Evolutionary conservation across 2,797 vertebrate species (phyloP), one percentile per base, ranked within the genome.

Genomic region (Gastrophryne carolinensis): DNA sequence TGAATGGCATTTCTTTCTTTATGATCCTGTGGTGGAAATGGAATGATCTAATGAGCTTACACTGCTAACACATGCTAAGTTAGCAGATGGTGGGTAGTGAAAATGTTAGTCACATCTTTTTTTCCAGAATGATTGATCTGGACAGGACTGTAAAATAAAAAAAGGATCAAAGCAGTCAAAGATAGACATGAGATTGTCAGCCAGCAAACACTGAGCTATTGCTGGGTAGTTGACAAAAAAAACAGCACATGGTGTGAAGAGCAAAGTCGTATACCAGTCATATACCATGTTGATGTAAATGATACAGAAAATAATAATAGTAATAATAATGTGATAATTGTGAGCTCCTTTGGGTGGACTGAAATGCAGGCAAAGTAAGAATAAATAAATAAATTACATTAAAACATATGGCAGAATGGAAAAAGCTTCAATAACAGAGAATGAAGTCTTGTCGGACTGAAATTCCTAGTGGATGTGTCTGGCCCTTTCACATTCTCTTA

Each of bases 391-490:
- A 37, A 62, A 27, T 17, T 21, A 62, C 24, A 30, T 26, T 11
- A 4, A 30, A 15, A 54, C 29, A 34, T 21, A n/a, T 47, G 52
- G 27, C 34, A 23, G 53, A 27, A 41, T 13, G 60, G 26, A 35
- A 21, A 57, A 44, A 44, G 1, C 41, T 44, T 4, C 2, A 44
- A n/a, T 13, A 3, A 35, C 17, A 9, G n/a, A n/a, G n/a, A n/a
- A 30, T n/a, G n/a, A 12, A 56, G 81, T 75, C 80, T 81, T 75
- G n/a, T n/a, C n/a, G 87, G 85, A 83, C 89, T 87, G 81, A 86
- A 90, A 86, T 84, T 80, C 80, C 84, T 88, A 86, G 80, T 86
- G 80, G 81, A 50, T 63, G 65, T 79, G 81, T 82, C 86, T 83
- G 87, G 88, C 84, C 82, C 64, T 83, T 86, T 87, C 87, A 81